Evolutionary conservation across 30 jellyfish, hydroid and myxozoan genomes (phyloP), one percentile per base, ranked within the genome.

Genomic region (Turritopsis dohrnii): DNA sequence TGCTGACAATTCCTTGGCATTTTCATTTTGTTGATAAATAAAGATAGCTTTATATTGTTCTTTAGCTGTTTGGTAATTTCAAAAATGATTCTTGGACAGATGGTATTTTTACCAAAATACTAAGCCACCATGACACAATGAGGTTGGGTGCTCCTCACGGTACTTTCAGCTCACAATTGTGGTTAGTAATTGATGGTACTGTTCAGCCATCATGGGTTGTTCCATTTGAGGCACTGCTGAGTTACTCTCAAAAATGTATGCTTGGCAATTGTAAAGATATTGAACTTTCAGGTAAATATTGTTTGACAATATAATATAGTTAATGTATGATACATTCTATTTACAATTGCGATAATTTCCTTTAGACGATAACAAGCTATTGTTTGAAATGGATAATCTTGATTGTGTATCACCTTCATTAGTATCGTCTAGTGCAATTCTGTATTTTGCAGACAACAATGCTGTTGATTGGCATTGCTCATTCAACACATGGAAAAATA

Each of bases 121-220:
- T 89, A 25, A 84, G 96, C 74, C 80, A 80, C 52, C 1, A 24
- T 27, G 19, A 19, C 1, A 27, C 30, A n/a, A n/a, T 69, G 8
- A 69, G 19, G 16, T n/a, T n/a, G 28, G 22, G 31, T 69, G 22
- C 77, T 7, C 19, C 30, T 8, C 52, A 74, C 20, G 83, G 17
- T 74, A 22, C 18, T 29, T n/a, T 23, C 7, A 16, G 60, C 27
- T 24, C 54, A n/a, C 96, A 89, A 25, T 41, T 71, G 21, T 89
- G 96, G 96, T 89, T 84, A 26, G 96, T 89, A 0, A 84, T 89
- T 52, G 94, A 89, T 85, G 96, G 96, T 17, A 72, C 76, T 17
- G 21, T 89, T 17, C 85, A 85, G 21, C 28, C 65, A 16, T 60
- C 66, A 27, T 73, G 80, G 80, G 66, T 88, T 19, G 86, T 60